These are phyloP conservation scores for Atlantisia rogersi DNA, from an alignment of 2,113 vertebrate genomes.

Conservation along the genomic window DNA sequence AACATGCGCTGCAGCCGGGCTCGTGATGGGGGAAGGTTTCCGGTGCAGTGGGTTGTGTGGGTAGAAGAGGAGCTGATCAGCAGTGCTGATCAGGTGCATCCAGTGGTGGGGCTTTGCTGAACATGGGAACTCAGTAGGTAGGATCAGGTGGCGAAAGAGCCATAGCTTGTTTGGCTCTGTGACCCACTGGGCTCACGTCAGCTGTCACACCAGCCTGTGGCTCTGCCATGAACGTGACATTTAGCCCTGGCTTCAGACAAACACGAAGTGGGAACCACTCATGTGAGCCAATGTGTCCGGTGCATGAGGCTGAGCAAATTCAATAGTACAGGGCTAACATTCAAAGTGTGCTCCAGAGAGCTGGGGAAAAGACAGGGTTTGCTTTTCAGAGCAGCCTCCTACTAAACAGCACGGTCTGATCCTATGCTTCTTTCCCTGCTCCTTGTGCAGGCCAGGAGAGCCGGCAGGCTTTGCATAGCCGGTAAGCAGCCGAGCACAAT, in stretches of 20 bases:
- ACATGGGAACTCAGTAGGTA: neutral
- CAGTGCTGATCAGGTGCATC: neutral
- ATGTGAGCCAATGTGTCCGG: fast-evolving
- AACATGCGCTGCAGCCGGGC: neutral
- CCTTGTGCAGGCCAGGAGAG: neutral
- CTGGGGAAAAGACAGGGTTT: neutral
- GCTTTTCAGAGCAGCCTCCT: neutral
- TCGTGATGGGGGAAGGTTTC: neutral
- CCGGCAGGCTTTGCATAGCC: neutral
- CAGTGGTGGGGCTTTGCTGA: neutral
- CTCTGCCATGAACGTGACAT: neutral
- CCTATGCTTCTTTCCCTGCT: neutral
- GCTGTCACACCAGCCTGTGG: neutral
- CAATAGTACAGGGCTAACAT: neutral
- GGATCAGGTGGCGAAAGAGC: neutral
- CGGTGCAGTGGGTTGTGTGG: neutral
- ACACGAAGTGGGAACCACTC: neutral
- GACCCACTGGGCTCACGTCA: neutral
- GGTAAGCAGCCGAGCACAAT: neutral
- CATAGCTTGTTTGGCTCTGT: neutral
- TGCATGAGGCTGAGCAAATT: neutral
- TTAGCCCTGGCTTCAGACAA: neutral
- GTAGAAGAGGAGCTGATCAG: neutral
- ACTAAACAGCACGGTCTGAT: neutral
- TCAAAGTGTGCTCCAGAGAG: neutral